Base-by-base conservation (phyloP, 2,888 invertebrate genomes). In the Miltochrista miniata region DNA sequence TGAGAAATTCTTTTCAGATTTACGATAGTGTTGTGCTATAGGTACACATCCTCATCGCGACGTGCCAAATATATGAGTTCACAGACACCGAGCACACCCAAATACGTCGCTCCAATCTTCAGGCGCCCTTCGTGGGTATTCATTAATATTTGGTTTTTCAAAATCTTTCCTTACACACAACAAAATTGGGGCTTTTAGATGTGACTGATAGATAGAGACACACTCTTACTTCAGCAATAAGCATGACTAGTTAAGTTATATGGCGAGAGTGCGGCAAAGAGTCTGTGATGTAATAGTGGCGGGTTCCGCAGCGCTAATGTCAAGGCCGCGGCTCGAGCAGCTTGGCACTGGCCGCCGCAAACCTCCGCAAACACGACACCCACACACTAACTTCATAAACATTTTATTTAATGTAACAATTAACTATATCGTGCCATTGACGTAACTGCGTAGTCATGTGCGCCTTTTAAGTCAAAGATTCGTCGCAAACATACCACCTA, bases 271-370 rank as follows among this genome's bases (percentile, higher is more conserved):
- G 14, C 14, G 31, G 33, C 15, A n/a, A 13, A 11, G 29, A 37
- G 31, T 9, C 2, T 30, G 46, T 49, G 51, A 52, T 29, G 52
- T 51, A 56, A 51, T 43, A 41, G 39, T 33, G 40, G 37, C 30
- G 43, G 43, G 45, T 29, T 15, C 14, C 45, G 49, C 43, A 33
- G 36, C 53, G 24, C 42, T 53, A 60, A 60, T 59, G 64, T 51
- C 64, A 64, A 59, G 64, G 63, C 50, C 58, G 55, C 41, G 14
- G 15, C 46, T 43, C 30, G 39, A 24, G 40, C 33, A 30, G 15
- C 14, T 30, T 18, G 33, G 14, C 45, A 9, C 42, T n/a, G 31
- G 11, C n/a, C 31, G 37, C 51, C 9, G 40, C 41, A 44, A 18
- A 35, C 14, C 14, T 35, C 14, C 18, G 38, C 38, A 38, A 41